These are phyloP conservation scores for Panorpa germanica DNA, from an alignment of 2,888 invertebrate genomes.

Conservation along the genomic window DNA sequence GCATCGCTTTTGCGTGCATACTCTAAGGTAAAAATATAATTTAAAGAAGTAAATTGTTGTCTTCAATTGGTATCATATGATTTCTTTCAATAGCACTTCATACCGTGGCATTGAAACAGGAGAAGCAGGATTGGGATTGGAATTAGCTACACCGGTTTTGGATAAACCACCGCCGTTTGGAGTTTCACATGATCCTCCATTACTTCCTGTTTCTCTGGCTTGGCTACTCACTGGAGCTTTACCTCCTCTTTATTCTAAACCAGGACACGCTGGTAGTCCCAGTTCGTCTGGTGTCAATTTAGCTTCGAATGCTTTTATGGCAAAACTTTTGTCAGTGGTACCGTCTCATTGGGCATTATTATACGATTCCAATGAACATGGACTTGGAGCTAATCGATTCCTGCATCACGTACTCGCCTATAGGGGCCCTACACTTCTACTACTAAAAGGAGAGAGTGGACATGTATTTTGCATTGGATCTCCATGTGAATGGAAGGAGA, in stretches of 20 bases:
- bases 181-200: conserved; percentile 18
- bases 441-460: conserved; percentile 35
- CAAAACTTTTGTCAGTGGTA: conserved; percentile 41
- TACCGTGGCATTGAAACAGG: conserved; percentile 30
- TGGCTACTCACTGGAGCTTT: conserved; percentile 51
- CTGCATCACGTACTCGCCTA: conserved; percentile 60
- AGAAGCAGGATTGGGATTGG: conserved; percentile 29
- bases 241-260: conserved; percentile 34
- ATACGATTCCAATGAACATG: conserved; percentile 71
- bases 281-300: conserved; percentile 12
- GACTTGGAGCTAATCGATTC: conserved; percentile 75
- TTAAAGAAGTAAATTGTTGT: too few species aligned
- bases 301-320: conserved; percentile 33
- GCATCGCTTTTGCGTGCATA: conserved; percentile 38
- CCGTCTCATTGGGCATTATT: conserved; percentile 72
- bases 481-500: conserved; percentile 71
- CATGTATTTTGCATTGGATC: conserved; percentile 59
- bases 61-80: too few species aligned
- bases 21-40: too few species aligned
- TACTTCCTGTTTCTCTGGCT: conserved; percentile 43
- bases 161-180: conserved; percentile 32
- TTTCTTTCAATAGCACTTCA: too few species aligned
- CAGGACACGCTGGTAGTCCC: conserved; percentile 20
- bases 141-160: conserved; percentile 57
- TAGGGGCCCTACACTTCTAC: conserved; percentile 41